Percentiles rank a stretch among this genome's conserved stretches.
Conservation (phyloP, 2,888 invertebrate species). For the Eristalis tenax region DNA sequence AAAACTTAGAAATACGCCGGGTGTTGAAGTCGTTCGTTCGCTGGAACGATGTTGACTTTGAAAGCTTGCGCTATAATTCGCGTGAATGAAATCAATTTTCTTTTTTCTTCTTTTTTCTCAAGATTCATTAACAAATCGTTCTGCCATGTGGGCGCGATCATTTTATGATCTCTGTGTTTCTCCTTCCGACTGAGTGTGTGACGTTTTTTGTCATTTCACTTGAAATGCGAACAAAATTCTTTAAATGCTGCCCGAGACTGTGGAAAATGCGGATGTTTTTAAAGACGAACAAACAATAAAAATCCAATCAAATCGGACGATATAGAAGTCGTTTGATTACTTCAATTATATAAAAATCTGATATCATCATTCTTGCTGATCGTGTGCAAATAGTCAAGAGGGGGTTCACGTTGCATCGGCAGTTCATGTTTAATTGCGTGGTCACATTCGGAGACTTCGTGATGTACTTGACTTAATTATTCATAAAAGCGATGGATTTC, state of each 20-base stretch:
- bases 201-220: constrained; percentile 7
- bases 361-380: background rate
- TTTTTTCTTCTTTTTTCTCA: background rate
- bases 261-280: constrained; percentile 8
- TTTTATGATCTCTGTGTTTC: constrained; percentile 12
- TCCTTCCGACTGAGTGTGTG: background rate
- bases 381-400: background rate
- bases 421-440: background rate
- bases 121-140: constrained; percentile 14
- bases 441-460: background rate
- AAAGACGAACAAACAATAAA: background rate
- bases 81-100: background rate
- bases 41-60: constrained; percentile 15
- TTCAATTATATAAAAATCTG: background rate
- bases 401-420: background rate
- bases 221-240: background rate
- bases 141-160: constrained; percentile 9
- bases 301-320: background rate
- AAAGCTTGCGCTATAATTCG: constrained; percentile 14
- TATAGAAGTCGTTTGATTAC: background rate
- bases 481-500: background rate
- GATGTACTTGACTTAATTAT: background rate
- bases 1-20: background rate
- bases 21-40: background rate
- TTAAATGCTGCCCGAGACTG: background rate